Conservation (phyloP, 2,113 vertebrate genomes). For the Larimichthys crocea region DNA sequence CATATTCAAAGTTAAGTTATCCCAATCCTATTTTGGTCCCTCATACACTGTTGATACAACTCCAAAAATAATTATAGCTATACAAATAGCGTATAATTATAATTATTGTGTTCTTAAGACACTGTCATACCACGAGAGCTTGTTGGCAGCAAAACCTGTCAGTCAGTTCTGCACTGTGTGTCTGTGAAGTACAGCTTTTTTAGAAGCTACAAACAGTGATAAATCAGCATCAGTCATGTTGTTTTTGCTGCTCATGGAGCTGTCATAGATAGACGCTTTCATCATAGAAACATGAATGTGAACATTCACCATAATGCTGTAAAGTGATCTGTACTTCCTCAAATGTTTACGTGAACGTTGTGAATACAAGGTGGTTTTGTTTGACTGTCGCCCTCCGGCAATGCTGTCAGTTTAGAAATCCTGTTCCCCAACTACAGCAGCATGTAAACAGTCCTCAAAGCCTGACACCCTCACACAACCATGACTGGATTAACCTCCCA, state of each 20-base stretch:
- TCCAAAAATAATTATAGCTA: neutral
- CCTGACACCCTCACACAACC: neutral
- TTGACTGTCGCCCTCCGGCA: neutral
- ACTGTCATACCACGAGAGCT: neutral
- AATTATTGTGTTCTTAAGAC: neutral
- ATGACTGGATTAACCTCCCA: neutral
- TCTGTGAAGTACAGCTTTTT: neutral
- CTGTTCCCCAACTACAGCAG: neutral
- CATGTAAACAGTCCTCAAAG: neutral
- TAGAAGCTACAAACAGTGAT: neutral
- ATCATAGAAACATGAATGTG: slow-evolving; percentile 8
- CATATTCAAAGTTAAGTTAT: too few species aligned
- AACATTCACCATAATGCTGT: slow-evolving; percentile 8
- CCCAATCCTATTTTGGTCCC: too few species aligned
- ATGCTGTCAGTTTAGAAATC: neutral
- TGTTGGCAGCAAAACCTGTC: neutral
- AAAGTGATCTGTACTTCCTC: neutral
- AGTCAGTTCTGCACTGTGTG: neutral
- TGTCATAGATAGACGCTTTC: neutral
- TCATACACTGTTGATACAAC: neutral
- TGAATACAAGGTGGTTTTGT: neutral
- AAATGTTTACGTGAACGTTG: neutral
- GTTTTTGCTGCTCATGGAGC: neutral
- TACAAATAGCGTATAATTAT: neutral
- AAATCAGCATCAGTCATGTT: neutral